Percentiles rank a stretch among this genome's conserved stretches.
phyloP scores from a whole-genome alignment of 2,113 vertebrate genomes.

The Pedionomus torquatus region DNA sequence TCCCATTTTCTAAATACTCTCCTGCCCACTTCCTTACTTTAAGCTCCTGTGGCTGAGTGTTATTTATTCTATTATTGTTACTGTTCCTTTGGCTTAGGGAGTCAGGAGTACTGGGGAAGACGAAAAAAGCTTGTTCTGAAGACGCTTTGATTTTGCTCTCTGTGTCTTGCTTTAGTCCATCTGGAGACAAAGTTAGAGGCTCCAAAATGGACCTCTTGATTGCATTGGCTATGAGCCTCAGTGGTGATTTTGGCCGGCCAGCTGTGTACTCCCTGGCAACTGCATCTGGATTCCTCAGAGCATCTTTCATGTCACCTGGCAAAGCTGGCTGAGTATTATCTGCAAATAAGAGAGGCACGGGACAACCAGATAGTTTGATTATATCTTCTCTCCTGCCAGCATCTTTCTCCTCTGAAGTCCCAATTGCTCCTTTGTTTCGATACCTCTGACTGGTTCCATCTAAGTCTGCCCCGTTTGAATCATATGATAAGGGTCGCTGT shows the following conservation, averaged over 20 bases:
- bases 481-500: slow-evolving; percentile 5
- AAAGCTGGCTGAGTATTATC: not conserved
- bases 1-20: not conserved
- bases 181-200: slow-evolving; percentile 35
- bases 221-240: slow-evolving; percentile 68
- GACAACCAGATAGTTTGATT: not conserved
- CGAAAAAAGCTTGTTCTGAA: slow-evolving; percentile 20
- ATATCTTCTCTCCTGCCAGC: not conserved
- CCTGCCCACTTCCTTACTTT: not conserved
- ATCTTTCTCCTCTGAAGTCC: not conserved
- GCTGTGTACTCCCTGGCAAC: not conserved
- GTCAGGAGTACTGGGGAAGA: not conserved
- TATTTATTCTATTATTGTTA: slow-evolving; percentile 25
- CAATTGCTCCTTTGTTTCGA: accelerated
- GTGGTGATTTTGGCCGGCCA: slow-evolving; percentile 60
- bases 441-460: not conserved
- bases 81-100: slow-evolving; percentile 46
- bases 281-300: not conserved
- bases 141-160: slow-evolving; percentile 24
- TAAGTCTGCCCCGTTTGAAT: not conserved
- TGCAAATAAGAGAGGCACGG: not conserved
- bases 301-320: not conserved
- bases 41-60: not conserved
- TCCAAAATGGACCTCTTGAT: slow-evolving; percentile 70
- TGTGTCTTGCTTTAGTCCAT: slow-evolving; percentile 42